A percentile compares a stretch with the other conserved stretches of the same genome.
Evolutionary conservation across 2,888 invertebrate species (phyloP).

Genomic region (Podabrus alpinus): DNA sequence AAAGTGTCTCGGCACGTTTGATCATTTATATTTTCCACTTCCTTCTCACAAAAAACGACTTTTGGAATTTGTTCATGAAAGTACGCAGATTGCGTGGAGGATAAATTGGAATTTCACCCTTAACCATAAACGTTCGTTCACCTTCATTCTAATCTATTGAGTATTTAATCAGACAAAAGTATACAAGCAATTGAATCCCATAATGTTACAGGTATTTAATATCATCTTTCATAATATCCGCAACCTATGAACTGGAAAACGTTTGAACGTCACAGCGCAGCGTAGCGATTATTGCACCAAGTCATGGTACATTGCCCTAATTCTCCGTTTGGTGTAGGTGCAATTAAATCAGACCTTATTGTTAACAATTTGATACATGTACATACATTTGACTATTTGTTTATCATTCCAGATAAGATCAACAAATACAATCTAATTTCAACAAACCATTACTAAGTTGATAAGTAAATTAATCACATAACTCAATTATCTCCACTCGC

Average conservation of each 20-base stretch:
- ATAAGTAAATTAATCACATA: background rate
- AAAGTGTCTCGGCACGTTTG: too few relatives aligned
- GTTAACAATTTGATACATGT: background rate
- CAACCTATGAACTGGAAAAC: constrained; percentile 13
- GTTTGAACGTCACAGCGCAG: constrained; percentile 4
- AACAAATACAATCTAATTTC: background rate
- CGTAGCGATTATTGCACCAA: background rate
- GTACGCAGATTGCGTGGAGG: background rate
- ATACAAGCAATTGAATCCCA: constrained; percentile 18
- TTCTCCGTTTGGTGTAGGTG: background rate
- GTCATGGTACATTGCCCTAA: constrained; percentile 1
- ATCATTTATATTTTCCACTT: too few relatives aligned
- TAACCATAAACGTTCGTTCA: constrained; percentile 14
- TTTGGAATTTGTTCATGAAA: background rate
- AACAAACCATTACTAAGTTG: background rate
- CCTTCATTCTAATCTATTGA: constrained; percentile 9
- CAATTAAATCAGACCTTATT: background rate
- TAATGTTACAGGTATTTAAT: constrained; percentile 17
- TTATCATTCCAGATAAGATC: background rate
- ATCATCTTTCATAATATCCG: constrained; percentile 12
- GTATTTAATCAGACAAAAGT: constrained; percentile 19
- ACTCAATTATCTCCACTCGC: background rate
- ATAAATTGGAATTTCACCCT: background rate
- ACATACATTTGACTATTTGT: background rate
- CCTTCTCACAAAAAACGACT: background rate